Conservation (phyloP, 2,797 vertebrate species). For the Potorous gilbertii region DNA sequence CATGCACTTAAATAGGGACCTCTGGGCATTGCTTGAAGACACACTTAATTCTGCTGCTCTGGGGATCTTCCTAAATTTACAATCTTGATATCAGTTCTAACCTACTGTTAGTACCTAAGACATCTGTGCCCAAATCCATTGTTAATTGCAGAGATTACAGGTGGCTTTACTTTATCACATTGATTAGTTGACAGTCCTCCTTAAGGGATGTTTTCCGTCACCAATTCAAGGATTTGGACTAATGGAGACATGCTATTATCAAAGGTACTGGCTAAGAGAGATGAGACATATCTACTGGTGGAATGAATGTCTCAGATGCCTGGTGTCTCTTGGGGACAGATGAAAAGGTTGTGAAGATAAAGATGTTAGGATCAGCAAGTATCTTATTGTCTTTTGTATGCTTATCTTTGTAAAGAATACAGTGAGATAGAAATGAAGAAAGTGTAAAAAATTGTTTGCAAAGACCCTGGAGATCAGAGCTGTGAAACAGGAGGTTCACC, state of each 20-base stretch:
- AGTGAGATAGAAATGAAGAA: neutral
- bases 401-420: neutral
- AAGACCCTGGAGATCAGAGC: no score
- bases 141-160: neutral
- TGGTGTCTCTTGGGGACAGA: neutral
- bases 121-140: neutral
- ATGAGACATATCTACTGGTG: neutral
- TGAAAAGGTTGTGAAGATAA: neutral
- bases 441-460: neutral
- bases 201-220: neutral
- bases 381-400: neutral
- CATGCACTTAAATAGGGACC: neutral
- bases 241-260: neutral
- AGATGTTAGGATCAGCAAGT: neutral
- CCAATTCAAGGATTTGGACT: neutral
- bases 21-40: neutral
- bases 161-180: neutral
- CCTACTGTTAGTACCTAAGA: neutral
- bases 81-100: rapidly evolving
- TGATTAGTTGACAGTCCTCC: neutral
- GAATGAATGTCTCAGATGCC: neutral
- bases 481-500: no score
- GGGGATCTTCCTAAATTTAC: neutral
- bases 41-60: neutral
- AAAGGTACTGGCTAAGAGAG: neutral